Evolutionary conservation across 1,140 invertebrate genomes (phyloP).

Genomic region (Stegodyphus mimosarum): DNA sequence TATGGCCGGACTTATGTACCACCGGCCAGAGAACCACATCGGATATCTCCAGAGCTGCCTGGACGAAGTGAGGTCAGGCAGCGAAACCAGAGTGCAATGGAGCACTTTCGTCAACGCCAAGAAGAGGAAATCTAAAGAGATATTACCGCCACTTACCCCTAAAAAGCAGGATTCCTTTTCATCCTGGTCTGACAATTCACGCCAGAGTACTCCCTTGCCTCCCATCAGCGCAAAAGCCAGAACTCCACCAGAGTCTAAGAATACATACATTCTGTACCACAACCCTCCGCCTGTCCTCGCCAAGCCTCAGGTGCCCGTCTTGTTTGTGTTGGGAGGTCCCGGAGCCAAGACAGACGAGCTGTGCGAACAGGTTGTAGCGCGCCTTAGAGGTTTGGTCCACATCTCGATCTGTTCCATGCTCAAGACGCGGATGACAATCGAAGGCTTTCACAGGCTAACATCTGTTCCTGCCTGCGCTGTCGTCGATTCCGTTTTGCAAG

Average conservation of each 20-base stretch:
- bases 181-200: slow-evolving; percentile 30
- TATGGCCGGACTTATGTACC: slow-evolving; percentile 60
- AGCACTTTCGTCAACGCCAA: slow-evolving; percentile 54
- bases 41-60: slow-evolving; percentile 50
- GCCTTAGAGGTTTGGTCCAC: slow-evolving; percentile 37
- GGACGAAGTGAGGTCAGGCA: slow-evolving; percentile 35
- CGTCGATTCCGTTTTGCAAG: slow-evolving; percentile 48
- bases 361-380: slow-evolving; percentile 36
- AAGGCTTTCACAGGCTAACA: slow-evolving; percentile 46
- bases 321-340: slow-evolving; percentile 45
- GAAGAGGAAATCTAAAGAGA: slow-evolving; percentile 43
- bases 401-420: slow-evolving; percentile 55
- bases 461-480: slow-evolving; percentile 54
- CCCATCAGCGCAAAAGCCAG: slow-evolving; percentile 40
- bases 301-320: slow-evolving; percentile 36
- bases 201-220: slow-evolving; percentile 51
- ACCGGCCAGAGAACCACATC: slow-evolving; percentile 59
- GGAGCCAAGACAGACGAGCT: slow-evolving; percentile 44
- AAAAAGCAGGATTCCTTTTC: slow-evolving; percentile 48
- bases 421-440: slow-evolving; percentile 51
- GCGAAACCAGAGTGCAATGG: slow-evolving; percentile 50
- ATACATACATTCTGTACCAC: slow-evolving; percentile 55
- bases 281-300: slow-evolving; percentile 40
- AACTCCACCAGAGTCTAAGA: slow-evolving; percentile 29
- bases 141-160: slow-evolving; percentile 27